phyloP scores from a whole-genome alignment of 2,797 vertebrate species.

The Menidia menidia region DNA sequence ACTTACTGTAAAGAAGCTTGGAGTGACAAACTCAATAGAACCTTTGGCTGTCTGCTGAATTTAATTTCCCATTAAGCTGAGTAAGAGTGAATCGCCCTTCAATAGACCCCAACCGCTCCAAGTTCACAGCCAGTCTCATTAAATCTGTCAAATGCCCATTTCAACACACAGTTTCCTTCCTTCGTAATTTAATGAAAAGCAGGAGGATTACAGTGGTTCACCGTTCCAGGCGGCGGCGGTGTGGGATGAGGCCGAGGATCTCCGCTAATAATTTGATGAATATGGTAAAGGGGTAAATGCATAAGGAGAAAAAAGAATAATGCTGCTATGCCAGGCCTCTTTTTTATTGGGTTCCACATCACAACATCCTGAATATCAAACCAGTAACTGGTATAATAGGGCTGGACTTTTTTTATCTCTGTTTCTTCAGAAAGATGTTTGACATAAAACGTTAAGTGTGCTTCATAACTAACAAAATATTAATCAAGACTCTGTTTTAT shows the following conservation, averaged over 20 bases:
- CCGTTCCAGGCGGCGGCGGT: conserved; percentile 46
- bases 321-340: background rate
- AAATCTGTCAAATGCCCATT: conserved; percentile 77
- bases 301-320: conserved; percentile 12
- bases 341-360: conserved; percentile 7
- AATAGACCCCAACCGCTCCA: conserved; percentile 61
- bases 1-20: conserved; percentile 45
- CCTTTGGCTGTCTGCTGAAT: conserved; percentile 72
- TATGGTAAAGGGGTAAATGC: conserved; percentile 30
- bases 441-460: background rate
- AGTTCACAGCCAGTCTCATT: conserved; percentile 75
- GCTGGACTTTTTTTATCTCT: background rate
- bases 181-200: conserved; percentile 75
- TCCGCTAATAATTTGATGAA: conserved; percentile 46
- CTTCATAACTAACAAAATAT: background rate
- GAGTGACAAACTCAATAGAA: conserved; percentile 57
- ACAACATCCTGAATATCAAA: conserved; percentile 5
- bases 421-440: background rate
- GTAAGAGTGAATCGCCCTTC: conserved; percentile 65
- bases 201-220: conserved; percentile 57
- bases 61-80: conserved; percentile 80
- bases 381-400: background rate
- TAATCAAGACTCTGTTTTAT: background rate
- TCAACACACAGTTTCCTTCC: conserved; percentile 58
- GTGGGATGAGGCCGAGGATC: conserved; percentile 26